Base-by-base conservation (phyloP, 2,797 vertebrate species). In the Xerus rutilus region DNA sequence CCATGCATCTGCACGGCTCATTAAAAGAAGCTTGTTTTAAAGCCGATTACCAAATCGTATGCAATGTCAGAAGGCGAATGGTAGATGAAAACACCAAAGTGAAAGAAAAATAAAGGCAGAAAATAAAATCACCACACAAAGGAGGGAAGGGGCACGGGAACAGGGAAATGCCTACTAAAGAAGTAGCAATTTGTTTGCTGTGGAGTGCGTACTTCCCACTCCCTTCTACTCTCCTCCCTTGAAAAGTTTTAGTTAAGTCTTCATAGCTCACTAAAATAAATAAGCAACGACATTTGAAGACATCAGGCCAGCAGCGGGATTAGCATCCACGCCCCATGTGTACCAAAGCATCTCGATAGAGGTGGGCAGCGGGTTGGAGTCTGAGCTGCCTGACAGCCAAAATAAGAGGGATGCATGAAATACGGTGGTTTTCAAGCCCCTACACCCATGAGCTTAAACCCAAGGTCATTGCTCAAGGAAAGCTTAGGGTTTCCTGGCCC, bases 1-100 rank as follows among this genome's bases (percentile, higher is more conserved):
- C 94, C 81, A 43, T 92, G 92, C 82, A 95, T 95, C 76, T 62
- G 18, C 57, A 82, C 39, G 95, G 93, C 39, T 94, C 86, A 93
- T 96, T 97, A 92, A 94, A 88, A 95, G 89, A 91, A 94, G 90
- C 64, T 82, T 93, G 87, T 96, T 95, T 81, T 76, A 89, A 96
- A 93, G 77, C 9, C 77, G 86, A 89, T 93, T 92, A 86, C 39
- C 89, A 95, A 90, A 95, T 95, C 23, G 6, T 43, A 65, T 47
- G 12, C 45, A n/a, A 7, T 32, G 18, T 78, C 81, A 85, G 72
- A 93, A 87, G 35, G 86, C 39, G 35, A 86, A 64, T 30, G 20
- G 70, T 57, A 52, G 69, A 59, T 57, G 52, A 76, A 93, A 69
- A 91, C 76, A 64, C 35, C 57, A 59, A 54, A 62, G 57, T 32